Evolutionary conservation across 2,113 vertebrate genomes (phyloP).

Genomic region (Engraulis encrasicolus): DNA sequence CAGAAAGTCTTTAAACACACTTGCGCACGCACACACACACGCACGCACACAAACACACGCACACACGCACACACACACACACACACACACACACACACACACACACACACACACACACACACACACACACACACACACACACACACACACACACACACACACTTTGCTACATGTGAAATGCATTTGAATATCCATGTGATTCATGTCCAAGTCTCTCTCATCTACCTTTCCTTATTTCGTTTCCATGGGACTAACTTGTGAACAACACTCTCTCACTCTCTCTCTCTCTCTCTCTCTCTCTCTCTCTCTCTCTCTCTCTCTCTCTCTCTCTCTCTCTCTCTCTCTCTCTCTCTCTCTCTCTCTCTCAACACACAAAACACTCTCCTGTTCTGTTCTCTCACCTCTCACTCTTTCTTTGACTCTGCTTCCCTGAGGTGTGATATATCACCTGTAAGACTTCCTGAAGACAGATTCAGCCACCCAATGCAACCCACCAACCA

Average conservation of each 20-base stretch:
- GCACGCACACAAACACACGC: no score
- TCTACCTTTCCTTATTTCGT: not conserved
- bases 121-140: not conserved
- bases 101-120: constrained; percentile 1
- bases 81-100: not conserved
- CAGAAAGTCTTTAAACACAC: no score
- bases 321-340: not conserved
- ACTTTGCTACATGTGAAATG: not conserved
- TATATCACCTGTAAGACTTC: no score
- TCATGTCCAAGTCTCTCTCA: not conserved
- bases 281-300: not conserved
- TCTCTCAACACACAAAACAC: not conserved
- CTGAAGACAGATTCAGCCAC: no score
- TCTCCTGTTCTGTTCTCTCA: no score
- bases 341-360: constrained; percentile 5
- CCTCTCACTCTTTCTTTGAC: no score
- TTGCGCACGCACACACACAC: no score
- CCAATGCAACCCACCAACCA: no score
- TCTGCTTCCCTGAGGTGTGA: no score
- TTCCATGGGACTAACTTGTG: no score
- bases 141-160: not conserved
- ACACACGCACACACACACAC: not conserved
- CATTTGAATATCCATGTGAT: not conserved
- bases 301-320: not conserved
- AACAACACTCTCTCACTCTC: not conserved